Conservation (phyloP, 2,888 invertebrate genomes). For the Cetonia aurata region DNA sequence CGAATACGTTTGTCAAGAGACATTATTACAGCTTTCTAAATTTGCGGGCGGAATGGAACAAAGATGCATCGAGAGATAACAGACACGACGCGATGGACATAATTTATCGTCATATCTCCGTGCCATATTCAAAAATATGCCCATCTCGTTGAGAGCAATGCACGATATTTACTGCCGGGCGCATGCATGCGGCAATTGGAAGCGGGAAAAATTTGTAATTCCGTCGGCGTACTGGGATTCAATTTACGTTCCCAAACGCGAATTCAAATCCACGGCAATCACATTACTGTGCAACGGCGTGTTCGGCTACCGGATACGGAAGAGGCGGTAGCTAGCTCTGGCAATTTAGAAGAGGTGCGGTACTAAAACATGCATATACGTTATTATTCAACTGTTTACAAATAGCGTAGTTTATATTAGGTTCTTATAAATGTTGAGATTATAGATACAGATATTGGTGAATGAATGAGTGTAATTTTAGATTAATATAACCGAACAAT, state of each 20-base stretch:
- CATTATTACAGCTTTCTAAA: neutral
- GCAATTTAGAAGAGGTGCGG: slow-evolving; percentile 1
- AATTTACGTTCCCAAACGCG: slow-evolving; percentile 27
- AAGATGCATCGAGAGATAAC: neutral
- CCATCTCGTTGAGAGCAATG: neutral
- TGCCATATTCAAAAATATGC: neutral
- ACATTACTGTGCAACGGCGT: slow-evolving; percentile 11
- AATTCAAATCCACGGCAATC: slow-evolving; percentile 26
- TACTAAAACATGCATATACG: neutral
- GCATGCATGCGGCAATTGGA: slow-evolving; percentile 9
- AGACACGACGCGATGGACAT: neutral
- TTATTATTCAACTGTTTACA: neutral
- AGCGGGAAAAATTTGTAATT: slow-evolving; percentile 29
- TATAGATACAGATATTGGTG: too few relatives aligned
- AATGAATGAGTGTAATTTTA: too few relatives aligned
- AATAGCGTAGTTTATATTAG: too few relatives aligned
- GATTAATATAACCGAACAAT: too few relatives aligned
- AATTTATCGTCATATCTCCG: neutral
- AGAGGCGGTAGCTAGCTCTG: neutral
- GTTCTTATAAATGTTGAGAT: too few relatives aligned
- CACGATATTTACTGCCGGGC: slow-evolving; percentile 10
- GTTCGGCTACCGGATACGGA: slow-evolving; percentile 10
- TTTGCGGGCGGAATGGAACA: neutral
- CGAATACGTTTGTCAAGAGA: neutral
- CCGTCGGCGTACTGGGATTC: slow-evolving; percentile 4